Evolutionary conservation across 2,797 vertebrate species (phyloP).

Genomic region (Scolopax bukidnonensis): DNA sequence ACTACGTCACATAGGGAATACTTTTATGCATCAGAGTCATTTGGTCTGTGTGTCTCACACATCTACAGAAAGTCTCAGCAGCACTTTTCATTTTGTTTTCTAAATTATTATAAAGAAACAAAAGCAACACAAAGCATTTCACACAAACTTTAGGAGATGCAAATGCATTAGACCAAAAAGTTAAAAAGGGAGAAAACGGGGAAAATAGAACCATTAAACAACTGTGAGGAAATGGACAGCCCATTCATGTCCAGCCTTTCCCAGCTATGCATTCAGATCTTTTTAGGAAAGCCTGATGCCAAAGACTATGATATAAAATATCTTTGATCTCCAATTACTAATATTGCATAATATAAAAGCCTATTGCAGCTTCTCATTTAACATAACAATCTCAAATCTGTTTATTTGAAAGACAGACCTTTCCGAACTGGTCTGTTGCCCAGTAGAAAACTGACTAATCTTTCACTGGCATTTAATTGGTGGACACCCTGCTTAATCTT

Average conservation of each 20-base stretch:
- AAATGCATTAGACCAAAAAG: neutral
- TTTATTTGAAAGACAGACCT: neutral
- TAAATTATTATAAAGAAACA: neutral
- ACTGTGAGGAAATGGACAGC: neutral
- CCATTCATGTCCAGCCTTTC: neutral
- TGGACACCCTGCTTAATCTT: neutral
- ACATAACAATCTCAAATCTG: neutral
- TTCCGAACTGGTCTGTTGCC: neutral
- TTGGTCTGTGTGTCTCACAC: neutral
- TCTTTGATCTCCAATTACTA: neutral
- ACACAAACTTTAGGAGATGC: neutral
- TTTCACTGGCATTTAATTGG: neutral
- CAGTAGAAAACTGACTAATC: neutral
- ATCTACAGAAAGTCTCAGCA: neutral
- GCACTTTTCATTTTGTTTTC: neutral
- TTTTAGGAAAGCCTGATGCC: neutral
- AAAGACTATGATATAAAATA: neutral
- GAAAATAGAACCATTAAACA: neutral
- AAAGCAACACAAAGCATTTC: neutral
- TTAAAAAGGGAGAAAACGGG: neutral
- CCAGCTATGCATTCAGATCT: neutral
- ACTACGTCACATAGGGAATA: neutral
- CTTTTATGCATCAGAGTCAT: neutral
- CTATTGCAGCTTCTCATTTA: neutral
- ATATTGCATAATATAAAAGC: neutral